These are phyloP conservation scores for Dreissena rostriformis DNA, from an alignment of 1,140 invertebrate genomes.

Conservation along the genomic window DNA sequence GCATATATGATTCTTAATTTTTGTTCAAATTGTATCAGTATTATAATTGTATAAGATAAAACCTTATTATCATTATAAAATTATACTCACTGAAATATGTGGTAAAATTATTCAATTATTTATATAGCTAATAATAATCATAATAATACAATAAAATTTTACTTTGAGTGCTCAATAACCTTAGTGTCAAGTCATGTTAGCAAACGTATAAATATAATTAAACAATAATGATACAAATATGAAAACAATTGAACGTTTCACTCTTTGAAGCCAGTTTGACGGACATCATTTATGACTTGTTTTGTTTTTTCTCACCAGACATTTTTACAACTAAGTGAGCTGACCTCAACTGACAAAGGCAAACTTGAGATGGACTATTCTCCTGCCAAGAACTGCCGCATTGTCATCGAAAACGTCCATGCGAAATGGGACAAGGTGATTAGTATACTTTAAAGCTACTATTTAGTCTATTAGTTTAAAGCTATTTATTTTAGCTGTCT, in stretches of 20 bases:
- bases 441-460: not conserved
- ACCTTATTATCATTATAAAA: too few species aligned
- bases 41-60: too few species aligned
- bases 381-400: slow-evolving; percentile 67
- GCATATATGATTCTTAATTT: too few species aligned
- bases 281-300: not conserved
- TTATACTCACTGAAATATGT: too few species aligned
- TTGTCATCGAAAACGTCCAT: slow-evolving; percentile 75
- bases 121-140: not conserved
- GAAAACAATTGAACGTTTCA: not conserved
- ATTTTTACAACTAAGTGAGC: slow-evolving; percentile 79
- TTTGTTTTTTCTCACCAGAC: slow-evolving; percentile 62
- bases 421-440: slow-evolving; percentile 78
- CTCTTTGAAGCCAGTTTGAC: not conserved
- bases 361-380: not conserved
- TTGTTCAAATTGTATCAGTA: too few species aligned
- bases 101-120: not conserved
- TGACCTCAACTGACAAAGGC: slow-evolving; percentile 44
- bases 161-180: not conserved
- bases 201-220: not conserved
- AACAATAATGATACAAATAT: too few species aligned
- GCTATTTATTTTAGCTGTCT: not conserved
- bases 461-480: not conserved
- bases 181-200: not conserved
- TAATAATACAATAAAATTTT: not conserved